Evolutionary conservation across 1,140 invertebrate genomes (phyloP).

Genomic region (Apis mellifera): DNA sequence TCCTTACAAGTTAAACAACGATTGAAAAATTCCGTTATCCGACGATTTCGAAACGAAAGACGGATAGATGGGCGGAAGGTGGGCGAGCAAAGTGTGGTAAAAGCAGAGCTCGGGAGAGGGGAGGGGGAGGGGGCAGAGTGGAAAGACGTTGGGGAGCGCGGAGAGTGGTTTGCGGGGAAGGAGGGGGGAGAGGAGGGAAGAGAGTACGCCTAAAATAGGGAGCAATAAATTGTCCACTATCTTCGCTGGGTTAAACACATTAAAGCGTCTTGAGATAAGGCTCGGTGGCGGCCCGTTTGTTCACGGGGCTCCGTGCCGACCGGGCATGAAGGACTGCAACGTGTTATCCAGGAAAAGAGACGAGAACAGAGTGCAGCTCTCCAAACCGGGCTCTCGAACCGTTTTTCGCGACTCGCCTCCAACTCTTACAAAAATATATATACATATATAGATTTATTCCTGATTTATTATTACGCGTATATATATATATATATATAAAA

Average conservation of each 20-base stretch:
- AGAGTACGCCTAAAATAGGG: slow-evolving; percentile 77
- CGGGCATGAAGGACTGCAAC: slow-evolving; percentile 73
- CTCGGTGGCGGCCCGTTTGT: slow-evolving; percentile 76
- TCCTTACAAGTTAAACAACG: too few species aligned
- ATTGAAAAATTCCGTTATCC: too few species aligned
- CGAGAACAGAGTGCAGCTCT: slow-evolving; percentile 27
- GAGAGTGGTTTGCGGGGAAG: slow-evolving; percentile 21
- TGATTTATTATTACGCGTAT: too few species aligned
- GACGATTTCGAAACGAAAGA: slow-evolving; percentile 4
- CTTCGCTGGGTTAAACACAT: slow-evolving; percentile 80
- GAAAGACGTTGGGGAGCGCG: background rate
- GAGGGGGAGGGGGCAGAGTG: background rate
- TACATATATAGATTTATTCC: too few species aligned
- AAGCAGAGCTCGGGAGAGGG: background rate
- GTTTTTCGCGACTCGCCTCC: too few species aligned
- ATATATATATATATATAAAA: too few species aligned
- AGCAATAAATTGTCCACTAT: slow-evolving; percentile 80
- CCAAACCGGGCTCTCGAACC: background rate
- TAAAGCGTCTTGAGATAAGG: slow-evolving; percentile 81
- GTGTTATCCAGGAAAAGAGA: slow-evolving; percentile 73
- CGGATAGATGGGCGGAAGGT: slow-evolving; percentile 15
- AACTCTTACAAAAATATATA: too few species aligned
- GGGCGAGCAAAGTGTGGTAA: background rate
- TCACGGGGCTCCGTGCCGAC: slow-evolving; percentile 71
- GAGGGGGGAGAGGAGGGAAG: slow-evolving; percentile 45